phyloP scores from a whole-genome alignment of 2,113 vertebrate species.

The Protomyctophum bolini region DNA sequence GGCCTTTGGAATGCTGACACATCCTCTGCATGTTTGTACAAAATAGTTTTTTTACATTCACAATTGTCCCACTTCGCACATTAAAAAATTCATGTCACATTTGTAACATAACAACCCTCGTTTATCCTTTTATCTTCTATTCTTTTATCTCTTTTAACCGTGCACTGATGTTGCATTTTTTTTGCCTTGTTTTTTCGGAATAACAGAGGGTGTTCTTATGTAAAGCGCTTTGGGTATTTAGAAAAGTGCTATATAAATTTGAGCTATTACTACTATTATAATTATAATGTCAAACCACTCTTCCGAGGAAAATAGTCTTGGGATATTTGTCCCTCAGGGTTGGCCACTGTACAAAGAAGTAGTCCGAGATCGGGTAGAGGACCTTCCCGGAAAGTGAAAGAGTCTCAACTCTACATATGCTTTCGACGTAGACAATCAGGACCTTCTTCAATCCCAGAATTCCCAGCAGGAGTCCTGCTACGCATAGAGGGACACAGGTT shows the following conservation, averaged over 20 bases:
- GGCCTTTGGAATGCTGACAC: too few species aligned
- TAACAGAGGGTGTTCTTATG: too few species aligned
- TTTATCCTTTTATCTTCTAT: too few species aligned
- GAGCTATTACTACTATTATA: not conserved
- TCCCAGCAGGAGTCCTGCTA: constrained; percentile 86
- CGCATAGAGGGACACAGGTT: constrained; percentile 91
- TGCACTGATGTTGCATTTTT: too few species aligned
- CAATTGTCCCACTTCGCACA: too few species aligned
- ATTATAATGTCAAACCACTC: constrained; percentile 80
- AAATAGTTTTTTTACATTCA: too few species aligned
- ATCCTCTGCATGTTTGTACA: too few species aligned
- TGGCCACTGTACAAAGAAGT: constrained; percentile 95
- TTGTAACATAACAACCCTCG: not conserved
- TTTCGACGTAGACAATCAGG: constrained; percentile 91
- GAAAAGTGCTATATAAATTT: too few species aligned
- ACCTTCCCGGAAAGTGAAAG: constrained; percentile 91
- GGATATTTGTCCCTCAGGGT: constrained; percentile 88
- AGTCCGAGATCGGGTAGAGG: constrained; percentile 87
- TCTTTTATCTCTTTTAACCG: too few species aligned
- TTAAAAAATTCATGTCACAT: not conserved
- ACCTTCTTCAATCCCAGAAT: constrained; percentile 89
- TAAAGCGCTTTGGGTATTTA: too few species aligned
- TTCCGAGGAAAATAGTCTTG: constrained; percentile 89
- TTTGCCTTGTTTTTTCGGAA: too few species aligned
- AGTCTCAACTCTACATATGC: constrained; percentile 91